Evolutionary conservation across 2,888 invertebrate genomes (phyloP).

Genomic region (Drosophila emarginata): DNA sequence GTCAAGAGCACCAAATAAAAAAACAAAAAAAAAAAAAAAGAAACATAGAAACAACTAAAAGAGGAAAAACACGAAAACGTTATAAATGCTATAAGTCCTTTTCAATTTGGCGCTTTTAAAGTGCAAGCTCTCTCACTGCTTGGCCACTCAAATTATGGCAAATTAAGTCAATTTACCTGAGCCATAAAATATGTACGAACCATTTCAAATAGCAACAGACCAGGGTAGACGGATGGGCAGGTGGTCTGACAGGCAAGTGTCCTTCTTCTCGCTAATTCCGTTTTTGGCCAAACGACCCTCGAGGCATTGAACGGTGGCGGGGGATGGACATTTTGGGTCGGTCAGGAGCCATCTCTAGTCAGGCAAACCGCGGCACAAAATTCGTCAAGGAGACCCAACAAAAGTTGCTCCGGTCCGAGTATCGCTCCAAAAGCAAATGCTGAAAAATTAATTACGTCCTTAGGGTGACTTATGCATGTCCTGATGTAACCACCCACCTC

Average conservation of each 20-base stretch:
- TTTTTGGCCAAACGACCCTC: conserved; percentile 62
- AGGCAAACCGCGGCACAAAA: conserved; percentile 63
- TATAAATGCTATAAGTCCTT: conserved; percentile 44
- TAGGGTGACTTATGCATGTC: conserved; percentile 72
- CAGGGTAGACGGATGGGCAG: conserved; percentile 18
- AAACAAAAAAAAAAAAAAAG: conserved; percentile 1
- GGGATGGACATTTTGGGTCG: not conserved
- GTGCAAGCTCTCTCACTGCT: conserved; percentile 17
- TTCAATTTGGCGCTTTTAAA: conserved; percentile 66
- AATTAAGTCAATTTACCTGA: conserved; percentile 74
- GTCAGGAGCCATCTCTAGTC: conserved; percentile 28
- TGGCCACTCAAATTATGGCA: conserved; percentile 59
- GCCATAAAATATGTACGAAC: conserved; percentile 71
- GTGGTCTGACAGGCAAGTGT: conserved; percentile 46
- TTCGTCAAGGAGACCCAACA: conserved; percentile 69
- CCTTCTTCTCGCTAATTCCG: conserved; percentile 48
- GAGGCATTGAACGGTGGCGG: conserved; percentile 30
- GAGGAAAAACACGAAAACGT: conserved; percentile 2
- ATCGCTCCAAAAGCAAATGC: conserved; percentile 62
- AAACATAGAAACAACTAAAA: conserved; percentile 1
- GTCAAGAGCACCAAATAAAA: conserved; percentile 45
- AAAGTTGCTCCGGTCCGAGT: conserved; percentile 2
- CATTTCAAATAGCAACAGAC: conserved; percentile 35
- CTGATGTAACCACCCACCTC: conserved; percentile 34
- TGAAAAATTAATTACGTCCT: conserved; percentile 82